Evolutionary conservation across 1,140 invertebrate species (phyloP), one percentile per base, ranked within the genome.

Genomic region (Drosophila fuyamai): DNA sequence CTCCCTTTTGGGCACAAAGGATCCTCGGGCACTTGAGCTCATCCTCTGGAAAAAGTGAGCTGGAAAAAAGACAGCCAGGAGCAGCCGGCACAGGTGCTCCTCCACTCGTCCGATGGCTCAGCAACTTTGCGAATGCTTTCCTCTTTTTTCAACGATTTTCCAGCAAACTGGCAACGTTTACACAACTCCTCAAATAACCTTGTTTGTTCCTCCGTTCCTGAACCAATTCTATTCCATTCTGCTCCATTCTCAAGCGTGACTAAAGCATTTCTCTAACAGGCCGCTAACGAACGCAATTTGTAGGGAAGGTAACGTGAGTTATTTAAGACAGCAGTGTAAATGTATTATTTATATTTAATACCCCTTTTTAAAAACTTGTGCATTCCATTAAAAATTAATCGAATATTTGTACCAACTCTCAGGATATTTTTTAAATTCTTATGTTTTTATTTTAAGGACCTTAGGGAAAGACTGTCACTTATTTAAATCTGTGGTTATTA

Each of bases 241-340:
- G n/a, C 51, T 50, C 46, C 5, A 46, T 54, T 56, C 61, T 79
- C 73, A 68, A 71, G 72, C 84, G 84, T 89, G 84, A 89, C 84
- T 89, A 72, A 78, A 81, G 80, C 80, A 63, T 78, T 88, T 89
- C 67, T 59, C 55, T 62, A 79, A 76, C 71, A 66, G 57, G 70
- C 57, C 68, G 76, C 78, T 84, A 88, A 83, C 79, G 76, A 88
- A 79, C 68, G 51, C 46, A 35, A 13, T 46, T 29, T 10, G 6
- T 48, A 53, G 73, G 47, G 73, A 76, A 18, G 46, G 57, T 16
- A 43, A 2, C 65, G 47, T 68, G 57, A 71, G 0, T 23, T 23
- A 18, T 18, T 1, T 18, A 18, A 18, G 18, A 18, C 2, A 18
- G 18, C 2, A 18, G 18, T 1, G 2, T 18, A 18, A 1, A 18